Evolutionary conservation across 2,797 vertebrate genomes (phyloP), one percentile per base, ranked within the genome.

Genomic region (Leontocebus nigricollis): DNA sequence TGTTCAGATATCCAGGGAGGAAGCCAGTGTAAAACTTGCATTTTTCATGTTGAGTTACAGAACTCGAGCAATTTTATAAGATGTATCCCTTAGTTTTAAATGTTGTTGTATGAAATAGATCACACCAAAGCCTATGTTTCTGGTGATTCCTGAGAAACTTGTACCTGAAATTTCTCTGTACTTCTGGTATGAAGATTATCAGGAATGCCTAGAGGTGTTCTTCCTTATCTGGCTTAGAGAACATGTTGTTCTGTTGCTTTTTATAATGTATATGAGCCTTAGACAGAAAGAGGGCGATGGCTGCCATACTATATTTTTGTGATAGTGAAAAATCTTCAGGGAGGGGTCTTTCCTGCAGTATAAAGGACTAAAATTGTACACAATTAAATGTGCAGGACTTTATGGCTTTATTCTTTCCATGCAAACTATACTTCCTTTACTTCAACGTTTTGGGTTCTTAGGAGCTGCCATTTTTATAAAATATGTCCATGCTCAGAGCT

Each of bases 1-100:
- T 95, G 46, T 87, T 93, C 89, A 89, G 86, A 93, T 41, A 87
- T 80, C 48, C 30, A 84, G 17, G 61, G 50, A 96, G 39, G 70
- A 93, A 57, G 30, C 19, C 83, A 61, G 17, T 44, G n/a, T 94
- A 93, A 95, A 85, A 92, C 50, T 80, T 80, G 10, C 39, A 41
- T 76, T 93, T 93, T 91, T 88, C 75, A 77, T 39, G 88, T 33
- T 19, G 92, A 20, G 24, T 50, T 83, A 75, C 33, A 85, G 59
- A 93, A 90, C 36, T 61, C 10, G 48, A 85, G 36, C 84, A 86
- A 79, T 93, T 83, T 88, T 87, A 93, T 64, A 14, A 81, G 52
- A 7, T 8, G 6, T 83, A 48, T 90, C 64, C 89, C 26, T 91
- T 93, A 61, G 15, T 90, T 94, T 94, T 82, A 84, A 94, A 48